These are phyloP conservation scores for Nasonovia ribisnigri DNA, from an alignment of 2,888 invertebrate species.

Conservation along the genomic window DNA sequence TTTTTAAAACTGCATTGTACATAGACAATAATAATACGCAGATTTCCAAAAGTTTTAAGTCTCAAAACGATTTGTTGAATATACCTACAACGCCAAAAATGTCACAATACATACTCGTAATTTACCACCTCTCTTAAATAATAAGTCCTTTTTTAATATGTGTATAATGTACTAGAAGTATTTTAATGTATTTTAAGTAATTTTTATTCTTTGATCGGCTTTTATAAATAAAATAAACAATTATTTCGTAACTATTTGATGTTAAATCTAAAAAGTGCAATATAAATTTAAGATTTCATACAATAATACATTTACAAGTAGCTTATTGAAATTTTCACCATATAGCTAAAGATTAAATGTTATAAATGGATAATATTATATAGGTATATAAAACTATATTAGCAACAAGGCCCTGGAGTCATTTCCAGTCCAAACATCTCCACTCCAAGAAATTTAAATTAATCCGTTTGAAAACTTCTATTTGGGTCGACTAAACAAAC, in stretches of 20 bases:
- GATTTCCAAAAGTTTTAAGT: neutral
- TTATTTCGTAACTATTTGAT: neutral
- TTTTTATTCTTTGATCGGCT: neutral
- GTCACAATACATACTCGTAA: neutral
- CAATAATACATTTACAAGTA: neutral
- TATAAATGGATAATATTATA: neutral
- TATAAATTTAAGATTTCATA: neutral
- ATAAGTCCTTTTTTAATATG: neutral
- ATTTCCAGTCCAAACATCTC: neutral
- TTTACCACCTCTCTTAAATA: neutral
- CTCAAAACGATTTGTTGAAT: neutral
- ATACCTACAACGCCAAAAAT: neutral
- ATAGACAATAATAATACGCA: neutral
- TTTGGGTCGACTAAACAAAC: conserved; percentile 22
- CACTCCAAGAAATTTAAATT: conserved; percentile 17
- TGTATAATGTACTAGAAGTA: neutral
- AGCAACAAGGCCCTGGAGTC: neutral
- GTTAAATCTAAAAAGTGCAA: neutral
- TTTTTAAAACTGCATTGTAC: neutral
- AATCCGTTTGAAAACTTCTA: conserved; percentile 31
- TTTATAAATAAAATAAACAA: neutral
- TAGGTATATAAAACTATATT: neutral
- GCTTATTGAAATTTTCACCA: neutral
- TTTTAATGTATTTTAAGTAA: neutral
- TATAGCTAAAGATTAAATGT: neutral